Percentiles rank a stretch among this genome's conserved stretches.
Conservation (phyloP, 2,113 vertebrate species). For the Pseudorasbora parva region DNA sequence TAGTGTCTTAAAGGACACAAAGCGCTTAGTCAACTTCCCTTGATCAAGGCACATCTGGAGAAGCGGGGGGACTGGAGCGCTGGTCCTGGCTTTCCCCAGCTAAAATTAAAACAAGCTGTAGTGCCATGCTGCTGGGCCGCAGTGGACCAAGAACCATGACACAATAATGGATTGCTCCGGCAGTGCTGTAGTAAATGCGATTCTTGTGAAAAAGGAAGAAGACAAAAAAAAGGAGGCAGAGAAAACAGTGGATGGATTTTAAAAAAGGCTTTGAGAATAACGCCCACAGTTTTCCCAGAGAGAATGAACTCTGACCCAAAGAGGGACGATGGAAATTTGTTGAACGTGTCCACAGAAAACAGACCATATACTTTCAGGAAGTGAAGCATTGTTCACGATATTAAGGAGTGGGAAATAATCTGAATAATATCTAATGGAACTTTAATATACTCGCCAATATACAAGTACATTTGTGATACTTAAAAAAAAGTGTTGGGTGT, state of each 20-base stretch:
- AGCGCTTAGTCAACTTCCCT: conserved; percentile 76
- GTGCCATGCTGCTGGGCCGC: conserved; percentile 70
- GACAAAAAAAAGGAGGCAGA: conserved; percentile 57
- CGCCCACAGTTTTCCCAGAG: conserved; percentile 80
- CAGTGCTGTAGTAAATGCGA: conserved; percentile 69
- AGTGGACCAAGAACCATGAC: conserved; percentile 75
- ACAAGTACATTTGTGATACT: not conserved
- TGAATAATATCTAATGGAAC: not conserved
- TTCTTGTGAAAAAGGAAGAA: conserved; percentile 59
- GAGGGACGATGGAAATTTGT: conserved; percentile 61
- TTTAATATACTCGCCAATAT: not conserved
- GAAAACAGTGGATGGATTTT: conserved; percentile 68
- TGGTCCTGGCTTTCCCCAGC: conserved; percentile 70
- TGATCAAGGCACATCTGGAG: conserved; percentile 75
- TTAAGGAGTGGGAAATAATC: conserved; percentile 1
- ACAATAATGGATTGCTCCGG: conserved; percentile 76
- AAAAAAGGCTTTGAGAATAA: conserved; percentile 73
- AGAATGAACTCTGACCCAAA: conserved; percentile 73
- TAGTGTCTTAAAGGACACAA: conserved; percentile 79
- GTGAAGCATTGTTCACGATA: not conserved
- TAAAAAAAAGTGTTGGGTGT: not conserved
- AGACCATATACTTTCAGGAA: conserved; percentile 11
- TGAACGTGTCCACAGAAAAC: conserved; percentile 58
- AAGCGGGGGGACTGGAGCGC: conserved; percentile 65
- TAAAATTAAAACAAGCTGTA: conserved; percentile 81